A percentile compares a stretch with the other conserved stretches of the same genome.
These are phyloP conservation scores for Erynnis tages DNA, from an alignment of 2,888 invertebrate species.

Conservation along the genomic window DNA sequence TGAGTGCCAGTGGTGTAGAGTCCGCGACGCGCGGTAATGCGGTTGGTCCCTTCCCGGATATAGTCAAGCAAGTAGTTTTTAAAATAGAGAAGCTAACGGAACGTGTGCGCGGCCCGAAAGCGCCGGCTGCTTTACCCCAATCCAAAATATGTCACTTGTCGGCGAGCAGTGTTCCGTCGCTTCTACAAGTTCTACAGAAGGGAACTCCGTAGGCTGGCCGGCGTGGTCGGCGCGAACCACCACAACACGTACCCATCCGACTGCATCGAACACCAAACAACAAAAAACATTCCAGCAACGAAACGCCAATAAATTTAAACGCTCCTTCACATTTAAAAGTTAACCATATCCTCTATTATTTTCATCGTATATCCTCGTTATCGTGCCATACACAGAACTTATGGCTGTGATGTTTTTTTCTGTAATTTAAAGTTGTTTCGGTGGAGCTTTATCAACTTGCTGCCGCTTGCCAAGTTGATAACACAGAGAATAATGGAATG, in stretches of 20 bases:
- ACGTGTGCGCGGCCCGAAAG: slow-evolving; percentile 78
- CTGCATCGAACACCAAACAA: slow-evolving; percentile 24
- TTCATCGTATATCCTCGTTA: slow-evolving; percentile 16
- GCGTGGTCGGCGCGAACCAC: slow-evolving; percentile 14
- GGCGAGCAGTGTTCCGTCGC: slow-evolving; percentile 38
- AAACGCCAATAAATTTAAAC: slow-evolving; percentile 25
- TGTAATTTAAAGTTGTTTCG: slow-evolving; percentile 9
- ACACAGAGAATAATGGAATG: neutral
- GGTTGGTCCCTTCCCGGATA: slow-evolving; percentile 79
- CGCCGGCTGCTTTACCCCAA: slow-evolving; percentile 75
- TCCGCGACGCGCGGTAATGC: slow-evolving; percentile 58
- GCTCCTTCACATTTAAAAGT: slow-evolving; percentile 21
- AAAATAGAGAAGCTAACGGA: slow-evolving; percentile 79
- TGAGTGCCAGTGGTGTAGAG: slow-evolving; percentile 62
- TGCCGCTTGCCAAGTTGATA: slow-evolving; percentile 12
- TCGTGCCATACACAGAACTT: neutral
- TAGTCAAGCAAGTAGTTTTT: slow-evolving; percentile 75
- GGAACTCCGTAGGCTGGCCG: slow-evolving; percentile 18
- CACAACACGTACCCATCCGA: slow-evolving; percentile 11
- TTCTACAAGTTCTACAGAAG: slow-evolving; percentile 25
- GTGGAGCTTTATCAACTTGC: slow-evolving; percentile 17
- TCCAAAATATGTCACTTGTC: slow-evolving; percentile 75
- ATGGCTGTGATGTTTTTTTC: slow-evolving; percentile 4
- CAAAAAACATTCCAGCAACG: slow-evolving; percentile 25
- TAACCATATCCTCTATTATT: slow-evolving; percentile 19